Evolutionary conservation across 2,797 vertebrate genomes (phyloP), one percentile per base, ranked within the genome.

Genomic region (Kryptolebias ocellatus): DNA sequence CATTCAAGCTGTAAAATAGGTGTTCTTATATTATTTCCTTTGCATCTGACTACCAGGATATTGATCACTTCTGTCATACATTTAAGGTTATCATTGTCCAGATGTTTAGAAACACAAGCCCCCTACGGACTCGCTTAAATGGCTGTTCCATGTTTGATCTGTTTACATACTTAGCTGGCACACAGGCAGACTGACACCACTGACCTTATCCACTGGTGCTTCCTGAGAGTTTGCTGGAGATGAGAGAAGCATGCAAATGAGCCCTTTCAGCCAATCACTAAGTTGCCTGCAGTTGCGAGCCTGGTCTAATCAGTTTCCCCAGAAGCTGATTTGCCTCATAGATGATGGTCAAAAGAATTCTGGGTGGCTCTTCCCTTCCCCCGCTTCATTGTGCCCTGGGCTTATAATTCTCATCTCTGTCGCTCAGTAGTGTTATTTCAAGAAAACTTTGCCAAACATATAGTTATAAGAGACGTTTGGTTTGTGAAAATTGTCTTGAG

Each of bases 151-250:
- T 27, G 67, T 86, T 85, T 90, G 79, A 84, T 90, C 70, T 85
- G 82, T 83, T 87, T 87, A 82, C 74, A 73, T 76, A 77, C 78
- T 71, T 6, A 4, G 78, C 75, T 60, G 72, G 77, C 71, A 59
- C 76, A 73, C 78, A 54, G 77, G 70, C 80, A 79, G 88, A 81
- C 74, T 83, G 85, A 87, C 87, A 87, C 80, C 49, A 28, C 52
- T 89, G 89, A 90, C 88, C 90, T 90, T 90, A 82, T 85, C 83
- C 85, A 77, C 74, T 27, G 57, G 79, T 83, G 86, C 83, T 84
- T 87, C 83, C 76, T 79, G 78, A 72, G 79, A 83, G 67, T 76
- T 74, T 49, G 80, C 60, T 29, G 67, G 66, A 76, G 78, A 89
- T 87, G 83, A 87, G 80, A 80, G 75, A 54, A 60, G 82, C 77